Evolutionary conservation across 2,888 invertebrate genomes (phyloP).

Genomic region (Celastrina argiolus): DNA sequence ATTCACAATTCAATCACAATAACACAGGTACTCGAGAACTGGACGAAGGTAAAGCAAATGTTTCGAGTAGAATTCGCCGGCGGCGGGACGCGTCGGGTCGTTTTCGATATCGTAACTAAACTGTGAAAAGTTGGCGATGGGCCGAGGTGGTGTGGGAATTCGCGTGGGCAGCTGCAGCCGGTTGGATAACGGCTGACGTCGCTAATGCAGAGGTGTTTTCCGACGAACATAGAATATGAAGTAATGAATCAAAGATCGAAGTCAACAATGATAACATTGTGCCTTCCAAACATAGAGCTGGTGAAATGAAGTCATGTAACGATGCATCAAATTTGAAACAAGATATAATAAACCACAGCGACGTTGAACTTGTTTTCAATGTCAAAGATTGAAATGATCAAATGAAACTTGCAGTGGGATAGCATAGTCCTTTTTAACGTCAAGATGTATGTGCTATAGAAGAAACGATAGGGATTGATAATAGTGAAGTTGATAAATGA

Average conservation of each 20-base stretch:
- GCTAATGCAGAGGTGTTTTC: slow-evolving; percentile 75
- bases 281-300: not conserved
- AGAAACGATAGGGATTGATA: not conserved
- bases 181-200: slow-evolving; percentile 70
- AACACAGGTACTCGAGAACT: slow-evolving; percentile 61
- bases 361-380: not conserved
- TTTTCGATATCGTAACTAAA: slow-evolving; percentile 79
- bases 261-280: slow-evolving; percentile 7
- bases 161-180: slow-evolving; percentile 66
- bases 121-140: slow-evolving; percentile 71
- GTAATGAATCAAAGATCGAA: slow-evolving; percentile 26
- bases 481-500: not conserved
- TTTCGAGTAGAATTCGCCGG: slow-evolving; percentile 69
- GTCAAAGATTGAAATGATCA: not conserved
- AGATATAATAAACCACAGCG: not conserved
- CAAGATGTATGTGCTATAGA: too few relatives aligned
- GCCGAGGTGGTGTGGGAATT: slow-evolving; percentile 73
- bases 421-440: too few relatives aligned
- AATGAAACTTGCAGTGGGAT: too few relatives aligned
- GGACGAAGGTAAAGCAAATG: slow-evolving; percentile 59
- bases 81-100: slow-evolving; percentile 78
- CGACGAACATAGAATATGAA: slow-evolving; percentile 57
- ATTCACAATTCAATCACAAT: slow-evolving; percentile 54
- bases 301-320: not conserved
- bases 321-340: not conserved